Base-by-base conservation (phyloP, 2,113 vertebrate genomes). In the Furnarius figulus region DNA sequence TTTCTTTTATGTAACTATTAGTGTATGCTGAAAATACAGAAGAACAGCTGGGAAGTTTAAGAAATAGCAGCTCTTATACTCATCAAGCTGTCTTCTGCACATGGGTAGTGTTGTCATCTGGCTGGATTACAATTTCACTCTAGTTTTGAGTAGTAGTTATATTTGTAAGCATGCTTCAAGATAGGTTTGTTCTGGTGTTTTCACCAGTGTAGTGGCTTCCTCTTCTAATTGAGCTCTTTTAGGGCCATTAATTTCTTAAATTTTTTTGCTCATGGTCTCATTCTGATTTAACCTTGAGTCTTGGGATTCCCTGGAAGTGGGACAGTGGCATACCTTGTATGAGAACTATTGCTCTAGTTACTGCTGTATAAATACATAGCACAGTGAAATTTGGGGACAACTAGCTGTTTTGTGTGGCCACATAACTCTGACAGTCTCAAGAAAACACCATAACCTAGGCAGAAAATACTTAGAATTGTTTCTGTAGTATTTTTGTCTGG, bases 1-100 rank as follows among this genome's bases (percentile, higher is more conserved):
- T 94, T 93, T 93, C 44, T 91, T 87, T 92, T 93, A 83, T 4
- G 4, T 82, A 90, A 91, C 55, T 59, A 46, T 82, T 88, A 27
- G 39, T 35, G 16, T 66, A 27, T 0, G 0, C 52, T 90, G 47
- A 80, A 95, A 93, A 88, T 86, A 78, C 6, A 65, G 59, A 93
- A 52, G 61, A 87, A 47, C 62, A 87, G 55, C 73, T 94, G 85
- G 28, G 53, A 90, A 95, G 84, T 91, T 87, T 76, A 93, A 85
- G 63, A 81, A 85, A 58, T 82, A 78, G 17, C 23, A 77, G 42
- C 63, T 73, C 66, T 61, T 83, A 6, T 25, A 72, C n/a, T 72
- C 49, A n/a, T 62, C 46, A 93, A 15, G 21, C 72, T 95, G 42
- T 83, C n/a, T 94, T 62, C 46, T 90, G 49, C 50, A 35, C 63